Conservation (phyloP, 37 sponge, comb jelly and placozoan species). For the Dysidea cf. avara region DNA sequence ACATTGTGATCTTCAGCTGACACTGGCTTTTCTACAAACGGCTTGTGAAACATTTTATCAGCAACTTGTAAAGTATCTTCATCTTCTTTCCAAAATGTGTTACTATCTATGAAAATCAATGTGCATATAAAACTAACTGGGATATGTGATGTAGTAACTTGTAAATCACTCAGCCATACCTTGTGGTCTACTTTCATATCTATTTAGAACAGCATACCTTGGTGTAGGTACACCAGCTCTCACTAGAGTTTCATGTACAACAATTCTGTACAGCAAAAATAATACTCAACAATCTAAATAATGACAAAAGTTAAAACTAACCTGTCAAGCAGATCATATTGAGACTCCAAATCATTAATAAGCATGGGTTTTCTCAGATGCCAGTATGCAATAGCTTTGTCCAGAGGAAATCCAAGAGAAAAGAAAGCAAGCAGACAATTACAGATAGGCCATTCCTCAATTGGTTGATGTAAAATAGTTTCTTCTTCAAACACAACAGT, state of each 20-base stretch:
- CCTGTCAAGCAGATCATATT: constrained; percentile 81
- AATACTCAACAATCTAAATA: not conserved
- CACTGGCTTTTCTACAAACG: constrained; percentile 96
- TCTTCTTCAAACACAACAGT: constrained; percentile 80
- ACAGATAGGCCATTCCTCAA: constrained; percentile 87
- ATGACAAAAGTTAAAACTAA: constrained; percentile 15
- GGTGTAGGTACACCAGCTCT: constrained; percentile 19
- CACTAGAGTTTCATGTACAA: constrained; percentile 13
- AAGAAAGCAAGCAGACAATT: constrained; percentile 88
- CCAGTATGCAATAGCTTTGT: constrained; percentile 88
- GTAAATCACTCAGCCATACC: no score
- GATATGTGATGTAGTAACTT: no score
- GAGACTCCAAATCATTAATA: constrained; percentile 87
- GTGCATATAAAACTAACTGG: not conserved
- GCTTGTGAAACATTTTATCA: constrained; percentile 81
- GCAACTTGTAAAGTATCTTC: constrained; percentile 78
- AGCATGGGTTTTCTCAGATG: constrained; percentile 70
- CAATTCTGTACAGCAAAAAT: not conserved
- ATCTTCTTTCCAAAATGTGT: constrained; percentile 45
- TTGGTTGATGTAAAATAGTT: constrained; percentile 64
- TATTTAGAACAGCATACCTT: constrained; percentile 22
- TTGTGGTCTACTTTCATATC: constrained; percentile 13
- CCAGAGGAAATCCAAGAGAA: constrained; percentile 79
- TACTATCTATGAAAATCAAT: not conserved
- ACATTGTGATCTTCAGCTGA: constrained; percentile 93